Base-by-base conservation (phyloP, 2,113 vertebrate genomes). In the Seriola aureovittata region DNA sequence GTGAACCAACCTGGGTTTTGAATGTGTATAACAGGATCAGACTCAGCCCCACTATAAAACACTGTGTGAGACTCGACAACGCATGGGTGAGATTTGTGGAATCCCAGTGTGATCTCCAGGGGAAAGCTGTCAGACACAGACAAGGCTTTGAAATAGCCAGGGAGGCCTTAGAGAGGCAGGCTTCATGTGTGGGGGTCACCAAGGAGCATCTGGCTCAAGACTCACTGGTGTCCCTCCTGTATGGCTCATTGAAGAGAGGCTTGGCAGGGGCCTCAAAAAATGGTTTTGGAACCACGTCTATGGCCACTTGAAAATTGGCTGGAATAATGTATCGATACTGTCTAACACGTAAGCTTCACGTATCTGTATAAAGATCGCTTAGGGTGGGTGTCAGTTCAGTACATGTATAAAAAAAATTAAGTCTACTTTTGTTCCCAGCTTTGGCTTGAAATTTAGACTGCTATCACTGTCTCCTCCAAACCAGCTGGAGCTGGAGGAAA, bases 21-120 rank as follows among this genome's bases (percentile, higher is more conserved):
- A 29, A 52, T 67, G 66, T 55, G 4, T 8, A 42, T 82, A 71
- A 70, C 42, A 76, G 21, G 67, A 77, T 83, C 19, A 81, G 25
- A 23, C 66, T 75, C 13, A 40, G 66, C 32, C 29, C 52, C 11
- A 38, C 81, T 57, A 57, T 81, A 67, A 81, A 81, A 76, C 34
- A 67, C 38, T 52, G 69, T 79, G 68, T 40, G 80, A 44, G 48
- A 75, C 72, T 81, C 50, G 0, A 57, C 67, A 75, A 54, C 90
- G 57, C 68, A 58, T 73, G 73, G 88, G 89, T 93, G 93, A 92
- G 93, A 92, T 89, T 92, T 94, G 88, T 91, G 73, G 85, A 88
- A 85, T 85, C 80, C 62, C 34, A 48, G 91, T 92, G 92, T 83
- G 85, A 93, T 90, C 78, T 88, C 82, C 13, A 8, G 8, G 59